phyloP scores from a whole-genome alignment of 2,113 vertebrate genomes.

The Cheirogaleus medius region DNA sequence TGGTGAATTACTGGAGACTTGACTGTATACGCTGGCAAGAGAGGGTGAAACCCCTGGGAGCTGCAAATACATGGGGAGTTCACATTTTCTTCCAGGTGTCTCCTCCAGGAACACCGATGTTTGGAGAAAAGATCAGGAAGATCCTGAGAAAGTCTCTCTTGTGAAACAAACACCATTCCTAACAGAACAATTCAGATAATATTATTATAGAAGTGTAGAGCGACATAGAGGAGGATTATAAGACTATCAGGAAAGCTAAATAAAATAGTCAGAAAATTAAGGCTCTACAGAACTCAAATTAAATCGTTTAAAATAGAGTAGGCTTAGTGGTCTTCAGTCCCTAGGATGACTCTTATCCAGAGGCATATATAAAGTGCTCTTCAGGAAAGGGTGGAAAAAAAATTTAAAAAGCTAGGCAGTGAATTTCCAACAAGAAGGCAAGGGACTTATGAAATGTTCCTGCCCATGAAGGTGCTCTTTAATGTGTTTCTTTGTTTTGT shows the following conservation, averaged over 20 bases:
- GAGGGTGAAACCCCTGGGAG: not conserved
- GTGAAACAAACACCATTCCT: not conserved
- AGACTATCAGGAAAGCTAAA: not conserved
- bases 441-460: not conserved
- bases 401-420: not conserved
- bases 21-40: not conserved
- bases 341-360: not conserved
- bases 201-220: not conserved
- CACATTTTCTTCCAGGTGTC: not conserved
- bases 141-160: not conserved
- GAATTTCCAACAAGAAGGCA: not conserved
- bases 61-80: not conserved
- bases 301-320: not conserved
- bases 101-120: not conserved
- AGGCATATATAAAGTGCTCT: not conserved
- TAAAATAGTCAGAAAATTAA: not conserved
- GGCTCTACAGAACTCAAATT: not conserved
- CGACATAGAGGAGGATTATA: not conserved
- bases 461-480: not conserved
- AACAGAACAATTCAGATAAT: not conserved
- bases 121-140: not conserved
- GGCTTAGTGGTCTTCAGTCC: not conserved
- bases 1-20: not conserved
- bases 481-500: not conserved
- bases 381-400: rapidly evolving